Evolutionary conservation across 2,797 vertebrate genomes (phyloP).

Genomic region (Megaceryle alcyon): DNA sequence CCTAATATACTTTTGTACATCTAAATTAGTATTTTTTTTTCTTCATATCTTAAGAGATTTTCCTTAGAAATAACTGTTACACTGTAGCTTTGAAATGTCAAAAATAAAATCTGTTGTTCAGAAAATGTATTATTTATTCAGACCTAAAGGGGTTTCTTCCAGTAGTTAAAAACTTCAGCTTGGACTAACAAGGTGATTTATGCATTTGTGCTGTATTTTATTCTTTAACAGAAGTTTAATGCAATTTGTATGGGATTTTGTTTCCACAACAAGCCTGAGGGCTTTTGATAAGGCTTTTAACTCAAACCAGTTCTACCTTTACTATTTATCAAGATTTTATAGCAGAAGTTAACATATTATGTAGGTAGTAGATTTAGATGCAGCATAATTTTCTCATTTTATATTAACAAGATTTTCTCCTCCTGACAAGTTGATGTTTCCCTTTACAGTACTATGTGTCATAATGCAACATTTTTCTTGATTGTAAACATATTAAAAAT

Average conservation of each 20-base stretch:
- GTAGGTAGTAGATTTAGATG: neutral
- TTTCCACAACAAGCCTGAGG: neutral
- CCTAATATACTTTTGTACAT: neutral
- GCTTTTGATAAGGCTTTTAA: slow-evolving; percentile 57
- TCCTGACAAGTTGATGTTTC: neutral
- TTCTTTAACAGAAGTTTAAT: slow-evolving; percentile 44
- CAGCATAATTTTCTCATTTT: slow-evolving; percentile 33
- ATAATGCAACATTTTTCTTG: neutral
- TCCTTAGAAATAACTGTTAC: neutral
- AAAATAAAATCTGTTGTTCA: neutral
- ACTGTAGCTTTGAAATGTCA: slow-evolving; percentile 2
- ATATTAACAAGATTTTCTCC: slow-evolving; percentile 11
- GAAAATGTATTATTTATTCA: slow-evolving; percentile 41
- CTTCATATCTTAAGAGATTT: neutral
- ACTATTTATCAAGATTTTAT: slow-evolving; percentile 37
- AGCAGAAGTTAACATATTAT: slow-evolving; percentile 22
- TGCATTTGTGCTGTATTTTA: slow-evolving; percentile 30
- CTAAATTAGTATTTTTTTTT: neutral
- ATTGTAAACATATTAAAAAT: neutral
- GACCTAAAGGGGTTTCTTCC: slow-evolving; percentile 12
- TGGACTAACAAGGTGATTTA: slow-evolving; percentile 62
- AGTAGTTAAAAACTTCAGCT: slow-evolving; percentile 24
- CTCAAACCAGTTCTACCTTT: slow-evolving; percentile 34
- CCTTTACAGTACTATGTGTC: neutral
- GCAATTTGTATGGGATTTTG: slow-evolving; percentile 8